Base-by-base conservation (phyloP, 2,113 vertebrate genomes). In the Rhodinocichla rosea region DNA sequence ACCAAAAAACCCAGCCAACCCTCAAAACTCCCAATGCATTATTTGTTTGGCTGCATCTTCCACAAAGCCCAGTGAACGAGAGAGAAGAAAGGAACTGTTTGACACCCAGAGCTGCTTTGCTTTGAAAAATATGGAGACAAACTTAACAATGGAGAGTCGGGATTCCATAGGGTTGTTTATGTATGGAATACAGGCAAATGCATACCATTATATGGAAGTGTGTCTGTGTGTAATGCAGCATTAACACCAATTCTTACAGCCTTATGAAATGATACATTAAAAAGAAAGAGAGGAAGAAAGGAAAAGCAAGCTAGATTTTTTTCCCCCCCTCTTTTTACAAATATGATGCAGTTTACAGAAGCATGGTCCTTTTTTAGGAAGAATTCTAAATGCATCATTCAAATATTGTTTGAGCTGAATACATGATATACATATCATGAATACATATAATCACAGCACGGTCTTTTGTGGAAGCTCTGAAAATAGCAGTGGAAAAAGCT, bases 341-440 rank as follows among this genome's bases (percentile, higher is more conserved):
- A 97, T 95, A 98, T 13, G 97, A 97, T 97, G 95, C 96, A 96
- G 94, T 98, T 97, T 98, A 98, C 97, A 98, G 97, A 98, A 98
- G 96, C 94, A 94, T 76, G 87, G 96, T 96, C 94, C 96, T 96
- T 98, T 98, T 98, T 98, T 97, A 97, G 97, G 94, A 97, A 91
- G 97, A 96, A 96, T 95, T 98, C 97, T 97, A 98, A 97, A 97
- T 97, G 97, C 97, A 98, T 98, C 98, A 98, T 98, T 98, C 98
- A 98, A 98, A 98, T 97, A 97, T 97, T 96, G 96, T 98, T 98
- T 97, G 97, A 98, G 97, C 94, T 97, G 96, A 98, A 97, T 97
- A 97, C 97, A 98, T 78, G 95, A 97, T 97, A 97, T 96, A 96
- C 97, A 97, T 98, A 98, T 98, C 97, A 97, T 98, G 97, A 98